Conservation (phyloP, 1,140 invertebrate genomes). For the Globodera rostochiensis region DNA sequence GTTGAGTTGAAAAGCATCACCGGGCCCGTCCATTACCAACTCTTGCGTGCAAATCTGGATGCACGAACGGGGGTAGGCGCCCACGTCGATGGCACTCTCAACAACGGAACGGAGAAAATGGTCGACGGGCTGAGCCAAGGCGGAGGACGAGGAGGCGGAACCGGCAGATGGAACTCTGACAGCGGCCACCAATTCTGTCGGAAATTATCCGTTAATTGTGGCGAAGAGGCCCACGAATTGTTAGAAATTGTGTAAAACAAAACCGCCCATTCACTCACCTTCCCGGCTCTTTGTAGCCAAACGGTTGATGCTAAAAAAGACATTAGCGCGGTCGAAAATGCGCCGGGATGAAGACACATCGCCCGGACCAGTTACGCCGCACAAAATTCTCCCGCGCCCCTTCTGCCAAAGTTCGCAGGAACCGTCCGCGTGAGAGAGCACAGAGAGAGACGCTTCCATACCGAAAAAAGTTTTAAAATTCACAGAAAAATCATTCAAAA, state of each 20-base stretch:
- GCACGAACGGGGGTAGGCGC: slow-evolving; percentile 41
- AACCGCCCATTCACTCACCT: background rate
- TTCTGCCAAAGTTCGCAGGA: slow-evolving; percentile 29
- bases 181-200: background rate
- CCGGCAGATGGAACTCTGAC: background rate
- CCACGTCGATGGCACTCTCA: slow-evolving; percentile 35
- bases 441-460: slow-evolving; percentile 20
- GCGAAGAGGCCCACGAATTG: too few relatives aligned
- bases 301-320: slow-evolving; percentile 32
- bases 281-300: slow-evolving; percentile 14
- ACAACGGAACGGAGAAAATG: slow-evolving; percentile 33
- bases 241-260: too few relatives aligned
- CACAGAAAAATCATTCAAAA: background rate
- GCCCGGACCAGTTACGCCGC: slow-evolving; percentile 35
- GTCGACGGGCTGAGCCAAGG: slow-evolving; percentile 8
- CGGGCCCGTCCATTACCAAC: slow-evolving; percentile 30
- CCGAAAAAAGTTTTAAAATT: too few relatives aligned
- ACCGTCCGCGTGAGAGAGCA: slow-evolving; percentile 30
- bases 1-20: slow-evolving; percentile 27
- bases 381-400: slow-evolving; percentile 15
- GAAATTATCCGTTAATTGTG: background rate
- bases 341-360: slow-evolving; percentile 33
- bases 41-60: slow-evolving; percentile 40
- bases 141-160: background rate
- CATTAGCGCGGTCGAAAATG: slow-evolving; percentile 29